Percentiles rank a stretch among this genome's conserved stretches.
Evolutionary conservation across 2,113 vertebrate species (phyloP).

Genomic region (Euleptes europaea): DNA sequence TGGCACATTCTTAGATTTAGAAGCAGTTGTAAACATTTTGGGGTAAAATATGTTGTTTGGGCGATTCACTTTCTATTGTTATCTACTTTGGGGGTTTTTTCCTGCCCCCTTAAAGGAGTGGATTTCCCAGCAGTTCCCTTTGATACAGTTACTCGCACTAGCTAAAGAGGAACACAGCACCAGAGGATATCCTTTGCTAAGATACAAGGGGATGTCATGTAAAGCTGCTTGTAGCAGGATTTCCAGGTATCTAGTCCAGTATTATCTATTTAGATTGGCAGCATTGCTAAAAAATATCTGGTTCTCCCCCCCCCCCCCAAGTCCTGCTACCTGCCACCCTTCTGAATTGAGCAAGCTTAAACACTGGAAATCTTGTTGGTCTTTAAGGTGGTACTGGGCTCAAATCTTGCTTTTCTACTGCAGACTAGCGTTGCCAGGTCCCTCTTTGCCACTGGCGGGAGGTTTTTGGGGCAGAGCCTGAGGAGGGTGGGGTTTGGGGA

Average conservation of each 20-base stretch:
- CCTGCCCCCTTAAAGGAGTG: conserved; percentile 27
- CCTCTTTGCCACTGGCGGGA: too few relatives aligned
- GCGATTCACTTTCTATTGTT: conserved; percentile 29
- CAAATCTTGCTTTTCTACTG: too few relatives aligned
- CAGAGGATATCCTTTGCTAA: neutral
- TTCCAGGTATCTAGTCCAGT: neutral
- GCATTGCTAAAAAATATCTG: neutral
- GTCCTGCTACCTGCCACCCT: too few relatives aligned
- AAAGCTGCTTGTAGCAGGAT: too few relatives aligned
- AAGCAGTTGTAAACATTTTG: neutral
- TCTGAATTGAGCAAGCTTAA: too few relatives aligned
- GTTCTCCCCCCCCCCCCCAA: too few relatives aligned
- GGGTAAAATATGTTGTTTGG: neutral
- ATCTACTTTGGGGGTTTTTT: neutral
- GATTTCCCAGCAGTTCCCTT: conserved; percentile 58
- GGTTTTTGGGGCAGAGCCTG: too few relatives aligned
- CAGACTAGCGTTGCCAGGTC: too few relatives aligned
- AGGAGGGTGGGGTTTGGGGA: too few relatives aligned
- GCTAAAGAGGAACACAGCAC: neutral
- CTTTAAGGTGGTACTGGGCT: too few relatives aligned
- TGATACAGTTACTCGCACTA: conserved; percentile 47
- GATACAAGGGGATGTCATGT: neutral
- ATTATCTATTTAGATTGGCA: neutral
- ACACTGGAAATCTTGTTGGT: too few relatives aligned
- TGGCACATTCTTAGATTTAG: too few relatives aligned